phyloP scores from a whole-genome alignment of 2,888 invertebrate species.

The Papilio elwesi region DNA sequence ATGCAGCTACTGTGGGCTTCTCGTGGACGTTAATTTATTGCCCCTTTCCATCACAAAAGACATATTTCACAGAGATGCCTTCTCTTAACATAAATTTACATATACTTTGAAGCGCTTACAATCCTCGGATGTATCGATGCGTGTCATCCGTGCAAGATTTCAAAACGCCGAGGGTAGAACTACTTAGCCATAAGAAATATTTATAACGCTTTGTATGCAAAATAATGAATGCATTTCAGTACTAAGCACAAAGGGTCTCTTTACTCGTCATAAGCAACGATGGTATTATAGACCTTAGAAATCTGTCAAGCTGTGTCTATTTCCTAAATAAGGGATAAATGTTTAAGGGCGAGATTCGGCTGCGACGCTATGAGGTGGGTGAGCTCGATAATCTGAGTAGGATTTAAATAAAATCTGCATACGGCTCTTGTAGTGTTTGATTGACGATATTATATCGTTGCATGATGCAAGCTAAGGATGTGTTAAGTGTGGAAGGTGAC shows the following conservation, averaged over 20 bases:
- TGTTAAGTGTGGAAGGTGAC: slow-evolving; percentile 75
- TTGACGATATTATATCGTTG: slow-evolving; percentile 62
- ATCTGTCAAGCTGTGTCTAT: slow-evolving; percentile 52
- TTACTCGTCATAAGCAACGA: slow-evolving; percentile 55
- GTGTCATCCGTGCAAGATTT: slow-evolving; percentile 75
- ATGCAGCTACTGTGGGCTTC: slow-evolving; percentile 53
- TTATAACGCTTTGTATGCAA: slow-evolving; percentile 84
- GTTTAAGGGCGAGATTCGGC: slow-evolving; percentile 53
- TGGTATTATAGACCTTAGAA: slow-evolving; percentile 67
- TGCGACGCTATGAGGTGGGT: slow-evolving; percentile 62
- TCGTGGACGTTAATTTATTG: slow-evolving; percentile 44
- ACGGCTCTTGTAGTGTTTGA: slow-evolving; percentile 69
- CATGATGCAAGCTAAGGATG: slow-evolving; percentile 66
- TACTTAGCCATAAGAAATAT: slow-evolving; percentile 76
- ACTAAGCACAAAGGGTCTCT: slow-evolving; percentile 62
- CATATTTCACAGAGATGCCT: slow-evolving; percentile 60
- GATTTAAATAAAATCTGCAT: slow-evolving; percentile 75
- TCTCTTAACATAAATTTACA: slow-evolving; percentile 77
- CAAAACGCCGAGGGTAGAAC: slow-evolving; percentile 67
- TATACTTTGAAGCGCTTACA: slow-evolving; percentile 67
- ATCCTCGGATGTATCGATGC: slow-evolving; percentile 69
- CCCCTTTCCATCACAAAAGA: slow-evolving; percentile 43
- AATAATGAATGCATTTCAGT: slow-evolving; percentile 73
- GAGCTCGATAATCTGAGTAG: slow-evolving; percentile 59
- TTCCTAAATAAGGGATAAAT: slow-evolving; percentile 49